A percentile compares a stretch with the other conserved stretches of the same genome.
These are phyloP conservation scores for Corythucha ciliata DNA, from an alignment of 2,888 invertebrate species.

Conservation along the genomic window DNA sequence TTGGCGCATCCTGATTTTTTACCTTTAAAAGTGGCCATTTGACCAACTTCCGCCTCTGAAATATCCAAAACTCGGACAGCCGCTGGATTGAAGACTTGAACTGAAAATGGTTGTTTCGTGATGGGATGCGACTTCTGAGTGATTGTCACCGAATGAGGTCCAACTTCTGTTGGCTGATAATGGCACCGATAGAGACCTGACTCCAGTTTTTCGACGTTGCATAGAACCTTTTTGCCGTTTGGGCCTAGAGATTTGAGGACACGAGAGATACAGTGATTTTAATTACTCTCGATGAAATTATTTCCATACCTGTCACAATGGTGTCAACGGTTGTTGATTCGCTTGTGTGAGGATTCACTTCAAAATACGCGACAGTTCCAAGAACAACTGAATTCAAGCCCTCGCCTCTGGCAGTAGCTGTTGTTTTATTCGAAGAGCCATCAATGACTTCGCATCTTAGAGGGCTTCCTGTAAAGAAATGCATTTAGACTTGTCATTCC, in stretches of 20 bases:
- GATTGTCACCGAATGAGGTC: slow-evolving; percentile 61
- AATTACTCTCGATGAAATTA: not conserved
- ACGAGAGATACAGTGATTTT: not conserved
- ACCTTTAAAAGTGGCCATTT: slow-evolving; percentile 70
- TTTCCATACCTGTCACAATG: slow-evolving; percentile 44
- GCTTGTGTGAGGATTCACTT: slow-evolving; percentile 40
- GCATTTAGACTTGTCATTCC: not conserved
- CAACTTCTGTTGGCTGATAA: slow-evolving; percentile 66
- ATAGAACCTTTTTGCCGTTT: slow-evolving; percentile 45
- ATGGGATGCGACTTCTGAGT: slow-evolving; percentile 51
- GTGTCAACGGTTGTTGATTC: slow-evolving; percentile 42
- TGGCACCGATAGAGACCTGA: slow-evolving; percentile 58
- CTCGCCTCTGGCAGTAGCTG: slow-evolving; percentile 38
- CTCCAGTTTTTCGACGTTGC: slow-evolving; percentile 58
- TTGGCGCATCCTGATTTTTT: too few relatives aligned
- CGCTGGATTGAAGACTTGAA: slow-evolving; percentile 72
- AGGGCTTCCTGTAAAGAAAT: slow-evolving; percentile 57
- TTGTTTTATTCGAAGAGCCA: slow-evolving; percentile 41
- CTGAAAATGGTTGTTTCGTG: slow-evolving; percentile 52
- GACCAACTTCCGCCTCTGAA: slow-evolving; percentile 68
- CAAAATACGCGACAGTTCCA: slow-evolving; percentile 44
- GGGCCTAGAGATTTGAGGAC: slow-evolving; percentile 42
- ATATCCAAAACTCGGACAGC: slow-evolving; percentile 63
- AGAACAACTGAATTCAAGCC: slow-evolving; percentile 39
- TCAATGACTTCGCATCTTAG: slow-evolving; percentile 66